A percentile compares a stretch with the other conserved stretches of the same genome.
Evolutionary conservation across 2,797 vertebrate species (phyloP).

Genomic region (Tokudaia tokunoshimensis): DNA sequence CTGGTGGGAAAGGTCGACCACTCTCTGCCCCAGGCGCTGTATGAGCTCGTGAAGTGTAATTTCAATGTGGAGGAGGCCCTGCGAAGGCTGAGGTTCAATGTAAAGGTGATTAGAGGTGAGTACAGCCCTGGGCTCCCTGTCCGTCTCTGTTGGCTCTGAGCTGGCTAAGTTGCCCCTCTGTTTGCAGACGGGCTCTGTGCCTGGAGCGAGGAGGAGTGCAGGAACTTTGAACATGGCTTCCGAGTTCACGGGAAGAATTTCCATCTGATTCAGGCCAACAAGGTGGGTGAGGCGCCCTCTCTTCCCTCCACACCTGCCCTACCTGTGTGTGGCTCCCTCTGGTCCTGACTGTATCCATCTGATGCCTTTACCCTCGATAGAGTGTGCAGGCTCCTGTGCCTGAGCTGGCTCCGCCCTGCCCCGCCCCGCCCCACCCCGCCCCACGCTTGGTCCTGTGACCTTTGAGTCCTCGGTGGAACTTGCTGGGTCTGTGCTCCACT

Average conservation of each 20-base stretch:
- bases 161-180: not conserved
- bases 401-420: no score
- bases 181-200: conserved; percentile 93
- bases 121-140: fast-evolving
- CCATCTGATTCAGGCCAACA: conserved; percentile 98
- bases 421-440: no score
- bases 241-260: conserved; percentile 98
- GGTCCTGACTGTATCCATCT: not conserved
- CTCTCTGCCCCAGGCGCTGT: conserved; percentile 91
- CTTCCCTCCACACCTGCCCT: not conserved
- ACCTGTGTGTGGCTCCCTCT: not conserved
- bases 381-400: not conserved
- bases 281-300: conserved; percentile 91
- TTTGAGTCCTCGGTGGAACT: not conserved
- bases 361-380: not conserved
- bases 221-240: conserved; percentile 97
- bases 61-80: conserved; percentile 96
- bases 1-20: not conserved
- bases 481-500: not conserved
- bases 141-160: fast-evolving
- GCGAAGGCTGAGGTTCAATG: conserved; percentile 94
- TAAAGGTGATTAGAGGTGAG: conserved; percentile 96
- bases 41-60: conserved; percentile 97
- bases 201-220: conserved; percentile 97
- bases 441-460: not conserved